phyloP scores from a whole-genome alignment of 2,113 vertebrate species.

The Ophthalmolycus amberensis region DNA sequence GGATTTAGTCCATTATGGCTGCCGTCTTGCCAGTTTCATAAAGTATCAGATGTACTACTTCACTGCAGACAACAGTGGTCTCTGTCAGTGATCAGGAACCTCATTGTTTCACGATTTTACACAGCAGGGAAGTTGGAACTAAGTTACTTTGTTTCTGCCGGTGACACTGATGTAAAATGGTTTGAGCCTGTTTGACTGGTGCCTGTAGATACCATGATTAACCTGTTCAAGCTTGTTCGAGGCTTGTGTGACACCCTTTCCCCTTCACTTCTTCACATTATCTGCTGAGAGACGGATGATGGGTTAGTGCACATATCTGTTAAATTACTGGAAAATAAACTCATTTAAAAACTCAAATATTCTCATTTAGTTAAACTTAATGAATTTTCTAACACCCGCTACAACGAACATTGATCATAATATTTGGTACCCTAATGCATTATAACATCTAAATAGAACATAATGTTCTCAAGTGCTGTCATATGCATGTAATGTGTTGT shows the following conservation, averaged over 20 bases:
- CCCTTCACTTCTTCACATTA: not conserved
- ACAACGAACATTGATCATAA: not conserved
- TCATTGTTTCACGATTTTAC: too few relatives aligned
- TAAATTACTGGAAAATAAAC: not conserved
- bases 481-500: too few relatives aligned
- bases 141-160: too few relatives aligned
- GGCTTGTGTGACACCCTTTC: not conserved
- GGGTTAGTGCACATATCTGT: not conserved
- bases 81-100: too few relatives aligned
- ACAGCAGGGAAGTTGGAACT: too few relatives aligned
- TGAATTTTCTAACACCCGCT: not conserved
- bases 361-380: not conserved
- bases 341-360: not conserved
- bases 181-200: not conserved
- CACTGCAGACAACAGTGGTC: too few relatives aligned
- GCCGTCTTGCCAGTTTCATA: slow-evolving; percentile 87
- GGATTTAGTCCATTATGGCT: slow-evolving; percentile 86
- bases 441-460: not conserved
- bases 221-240: not conserved
- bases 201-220: too few relatives aligned
- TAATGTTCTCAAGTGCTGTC: not conserved
- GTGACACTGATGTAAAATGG: too few relatives aligned
- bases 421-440: not conserved
- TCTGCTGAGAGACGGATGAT: not conserved
- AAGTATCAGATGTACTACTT: slow-evolving; percentile 70